Base-by-base conservation (phyloP, 1,140 invertebrate genomes). In the Kradibia gibbosae region DNA sequence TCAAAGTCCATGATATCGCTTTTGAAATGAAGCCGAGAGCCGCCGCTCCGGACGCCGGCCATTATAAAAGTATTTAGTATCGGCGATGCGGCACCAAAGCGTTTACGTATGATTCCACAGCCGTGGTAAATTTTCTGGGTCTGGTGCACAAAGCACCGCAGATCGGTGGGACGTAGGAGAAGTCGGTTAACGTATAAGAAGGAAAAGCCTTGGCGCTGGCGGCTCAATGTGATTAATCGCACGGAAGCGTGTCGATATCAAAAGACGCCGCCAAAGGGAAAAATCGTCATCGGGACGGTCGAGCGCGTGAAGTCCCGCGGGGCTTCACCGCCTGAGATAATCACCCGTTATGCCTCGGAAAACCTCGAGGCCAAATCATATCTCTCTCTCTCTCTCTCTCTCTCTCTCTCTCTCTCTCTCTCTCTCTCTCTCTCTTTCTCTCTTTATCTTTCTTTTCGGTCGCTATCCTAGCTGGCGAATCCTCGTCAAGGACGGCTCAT, bases 181-280 rank as follows among this genome's bases (percentile, higher is more conserved):
- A 53, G 15, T 48, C 45, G 45, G 45, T n/a, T 8, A 28, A 20
- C 11, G 11, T 31, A 8, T 15, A 17, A 17, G 11, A 36, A 36
- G 22, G 62, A 67, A 67, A 39, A 39, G 17, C 3, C 3, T 39
- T 20, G 17, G 10, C 15, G 50, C 20, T 36, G 62, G 45, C 45
- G 8, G 45, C 45, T 48, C 20, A 39, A n/a, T n/a, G n/a, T n/a
- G n/a, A n/a, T n/a, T n/a, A 67, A 67, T 67, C 62, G 62, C 62
- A 67, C 62, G 62, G 62, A 67, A 67, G 62, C 62, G 62, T 67
- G 62, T 67, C 62, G 20, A 39, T 67, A 67, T 67, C 34, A 67
- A 67, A 67, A 67, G 62, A 10, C 34, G 20, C 62, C 62, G 62
- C 34, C 70, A 72, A 50, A 48, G 70, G 70, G 70, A 72, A 72